Base-by-base conservation (phyloP, 2,888 invertebrate species). In the Autographa gamma region DNA sequence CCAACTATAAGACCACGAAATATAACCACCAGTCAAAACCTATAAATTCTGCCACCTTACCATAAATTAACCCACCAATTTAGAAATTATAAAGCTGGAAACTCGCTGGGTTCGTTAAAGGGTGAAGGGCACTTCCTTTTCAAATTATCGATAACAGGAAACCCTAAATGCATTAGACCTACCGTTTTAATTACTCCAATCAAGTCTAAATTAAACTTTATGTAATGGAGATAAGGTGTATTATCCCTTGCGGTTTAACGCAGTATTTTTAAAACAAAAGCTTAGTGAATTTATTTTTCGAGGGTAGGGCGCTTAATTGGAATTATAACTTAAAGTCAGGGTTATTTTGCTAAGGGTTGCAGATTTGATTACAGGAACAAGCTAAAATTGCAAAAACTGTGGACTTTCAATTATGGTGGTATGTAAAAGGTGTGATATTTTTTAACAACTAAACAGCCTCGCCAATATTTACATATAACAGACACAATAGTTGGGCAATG, bases 121-220 rank as follows among this genome's bases (percentile, higher is more conserved):
- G 65, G 69, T 63, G 67, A 63, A 71, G 69, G 73, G 60, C 66
- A 79, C 69, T 88, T 87, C 89, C 89, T 86, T 74, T 83, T 87
- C 86, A 75, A 84, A 84, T 83, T 80, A 86, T 84, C 83, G 85
- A 87, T 85, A 86, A 82, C 85, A 86, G 89, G 88, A 89, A 86
- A 82, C 83, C 76, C 75, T 78, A 74, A 74, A 79, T 75, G 79
- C 67, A 78, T 80, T 41, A 41, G 41, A 41, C 41, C 73, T 80
- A 80, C 76, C 83, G 84, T 82, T 85, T 80, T 41, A 72, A 74
- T 52, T 52, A 52, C 52, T 18, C 52, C n/a, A 16, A 52, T 52
- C 52, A 5, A 52, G 0, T 52, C 0, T n/a, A 52, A n/a, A 52
- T 8, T 1, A 8, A n/a, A 52, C 52, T 52, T 52, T 52, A 52